Conservation (phyloP, 1,140 invertebrate species). For the Mya arenaria region DNA sequence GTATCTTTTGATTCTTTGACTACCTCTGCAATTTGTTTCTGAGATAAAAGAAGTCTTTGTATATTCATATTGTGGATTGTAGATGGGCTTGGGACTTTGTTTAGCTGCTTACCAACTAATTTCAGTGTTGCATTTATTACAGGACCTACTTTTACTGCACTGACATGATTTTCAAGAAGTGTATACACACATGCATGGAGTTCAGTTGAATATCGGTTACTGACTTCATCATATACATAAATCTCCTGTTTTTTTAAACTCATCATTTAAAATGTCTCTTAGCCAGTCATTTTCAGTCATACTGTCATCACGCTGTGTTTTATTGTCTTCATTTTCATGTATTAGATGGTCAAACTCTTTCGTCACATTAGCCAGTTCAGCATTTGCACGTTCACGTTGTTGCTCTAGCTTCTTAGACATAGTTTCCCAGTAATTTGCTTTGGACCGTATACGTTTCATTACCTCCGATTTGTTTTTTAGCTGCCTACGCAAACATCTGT, state of each 20-base stretch:
- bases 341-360: background rate
- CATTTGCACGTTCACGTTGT: background rate
- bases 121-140: background rate
- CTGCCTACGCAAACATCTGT: background rate
- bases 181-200: background rate
- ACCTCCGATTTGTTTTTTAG: background rate
- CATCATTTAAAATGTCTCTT: background rate
- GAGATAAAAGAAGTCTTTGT: background rate
- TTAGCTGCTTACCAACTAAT: background rate
- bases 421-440: background rate
- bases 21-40: constrained; percentile 6
- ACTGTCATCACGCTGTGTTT: background rate
- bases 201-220: background rate
- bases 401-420: background rate
- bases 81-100: constrained; percentile 14
- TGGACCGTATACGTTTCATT: background rate
- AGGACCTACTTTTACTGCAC: background rate
- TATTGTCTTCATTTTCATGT: background rate
- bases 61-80: constrained; percentile 18
- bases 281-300: background rate
- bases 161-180: background rate
- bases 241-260: background rate
- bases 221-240: background rate
- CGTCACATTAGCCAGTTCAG: background rate
- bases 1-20: background rate